These are phyloP conservation scores for Plotosus lineatus DNA, from an alignment of 2,113 vertebrate genomes.

Conservation along the genomic window DNA sequence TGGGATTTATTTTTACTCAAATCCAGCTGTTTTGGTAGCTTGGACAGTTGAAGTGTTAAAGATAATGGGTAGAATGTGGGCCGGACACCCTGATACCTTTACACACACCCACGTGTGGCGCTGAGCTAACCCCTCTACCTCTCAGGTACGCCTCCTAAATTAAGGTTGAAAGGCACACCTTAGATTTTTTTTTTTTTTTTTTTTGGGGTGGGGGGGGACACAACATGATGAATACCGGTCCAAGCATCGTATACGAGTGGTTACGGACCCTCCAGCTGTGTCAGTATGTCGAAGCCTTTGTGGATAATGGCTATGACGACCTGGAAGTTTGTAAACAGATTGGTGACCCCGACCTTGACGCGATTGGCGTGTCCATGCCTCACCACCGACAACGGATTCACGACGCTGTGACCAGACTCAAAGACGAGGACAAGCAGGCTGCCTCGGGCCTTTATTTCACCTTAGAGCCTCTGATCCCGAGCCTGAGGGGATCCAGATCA, in stretches of 20 bases:
- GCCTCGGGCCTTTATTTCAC: slow-evolving; percentile 93
- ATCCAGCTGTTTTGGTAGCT: neutral
- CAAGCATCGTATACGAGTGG: slow-evolving; percentile 96
- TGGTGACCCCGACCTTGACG: slow-evolving; percentile 95
- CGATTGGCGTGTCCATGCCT: slow-evolving; percentile 89
- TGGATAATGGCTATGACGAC: slow-evolving; percentile 97
- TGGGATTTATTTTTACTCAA: neutral
- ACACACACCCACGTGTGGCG: neutral
- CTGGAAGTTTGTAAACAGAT: slow-evolving; percentile 98
- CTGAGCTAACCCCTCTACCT: neutral
- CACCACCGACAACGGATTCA: slow-evolving; percentile 88
- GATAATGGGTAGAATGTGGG: slow-evolving; percentile 11
- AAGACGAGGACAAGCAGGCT: slow-evolving; percentile 83
- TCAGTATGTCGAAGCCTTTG: slow-evolving; percentile 92
- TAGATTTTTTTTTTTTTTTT: no score
- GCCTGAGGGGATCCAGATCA: slow-evolving; percentile 70
- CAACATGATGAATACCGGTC: slow-evolving; percentile 81
- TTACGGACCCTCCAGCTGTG: slow-evolving; percentile 89
- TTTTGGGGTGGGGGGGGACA: no score
- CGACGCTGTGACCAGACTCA: slow-evolving; percentile 87
- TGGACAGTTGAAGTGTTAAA: neutral
- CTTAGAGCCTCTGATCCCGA: slow-evolving; percentile 80
- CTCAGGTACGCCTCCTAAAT: slow-evolving; percentile 7
- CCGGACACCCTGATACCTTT: neutral
- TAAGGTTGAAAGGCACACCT: neutral